Evolutionary conservation across 23 tunicate genomes (phyloP).

Genomic region (Halocynthia roretzi): DNA sequence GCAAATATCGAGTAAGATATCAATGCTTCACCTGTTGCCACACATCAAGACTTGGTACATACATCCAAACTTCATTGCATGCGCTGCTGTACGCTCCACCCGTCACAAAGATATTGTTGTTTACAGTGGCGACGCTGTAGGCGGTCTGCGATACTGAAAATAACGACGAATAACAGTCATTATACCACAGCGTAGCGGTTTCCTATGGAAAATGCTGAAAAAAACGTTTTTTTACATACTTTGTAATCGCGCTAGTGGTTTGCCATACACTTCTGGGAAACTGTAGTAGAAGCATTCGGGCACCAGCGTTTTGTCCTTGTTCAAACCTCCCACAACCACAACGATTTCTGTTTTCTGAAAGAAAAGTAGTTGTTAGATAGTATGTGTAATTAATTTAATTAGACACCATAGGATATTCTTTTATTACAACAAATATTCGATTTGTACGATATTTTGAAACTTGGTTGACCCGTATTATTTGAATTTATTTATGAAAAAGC

Average conservation of each 20-base stretch:
- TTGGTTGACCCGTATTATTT: no score
- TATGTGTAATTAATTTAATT: no score
- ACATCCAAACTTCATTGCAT: conserved; percentile 76
- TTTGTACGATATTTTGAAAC: no score
- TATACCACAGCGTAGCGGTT: no score
- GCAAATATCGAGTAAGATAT: not conserved
- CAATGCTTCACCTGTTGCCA: conserved; percentile 78
- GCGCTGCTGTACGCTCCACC: conserved; percentile 64
- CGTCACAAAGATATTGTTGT: conserved; percentile 81
- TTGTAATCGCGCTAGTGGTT: conserved; percentile 46
- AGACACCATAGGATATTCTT: no score
- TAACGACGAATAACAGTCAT: not conserved
- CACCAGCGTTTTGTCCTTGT: conserved; percentile 69
- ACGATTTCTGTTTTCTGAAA: conserved; percentile 66
- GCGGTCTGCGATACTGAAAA: conserved; percentile 63
- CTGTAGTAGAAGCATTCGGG: conserved; percentile 73
- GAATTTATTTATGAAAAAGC: no score
- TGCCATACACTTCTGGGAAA: conserved; percentile 34
- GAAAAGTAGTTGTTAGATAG: not conserved
- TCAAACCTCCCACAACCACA: conserved; percentile 84
- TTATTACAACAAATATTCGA: no score
- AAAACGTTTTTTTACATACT: conserved; percentile 24
- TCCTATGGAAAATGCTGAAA: conserved; percentile 1
- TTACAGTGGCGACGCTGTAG: conserved; percentile 92
- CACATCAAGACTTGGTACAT: conserved; percentile 73